Evolutionary conservation across 1,140 invertebrate species (phyloP).

Genomic region (Hirudo medicinalis): DNA sequence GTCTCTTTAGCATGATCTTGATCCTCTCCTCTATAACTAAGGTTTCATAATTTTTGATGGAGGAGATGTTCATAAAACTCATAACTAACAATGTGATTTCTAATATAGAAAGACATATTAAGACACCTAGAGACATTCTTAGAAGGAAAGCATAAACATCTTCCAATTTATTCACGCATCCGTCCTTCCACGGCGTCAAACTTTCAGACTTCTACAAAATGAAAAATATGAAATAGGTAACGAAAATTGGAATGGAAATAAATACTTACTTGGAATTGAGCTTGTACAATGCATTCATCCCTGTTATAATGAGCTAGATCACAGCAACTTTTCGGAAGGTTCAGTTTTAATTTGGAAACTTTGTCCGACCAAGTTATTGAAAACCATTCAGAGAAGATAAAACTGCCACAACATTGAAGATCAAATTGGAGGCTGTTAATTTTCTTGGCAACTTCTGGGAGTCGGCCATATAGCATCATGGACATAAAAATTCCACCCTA

Average conservation of each 20-base stretch:
- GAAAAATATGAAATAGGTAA: not conserved
- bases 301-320: not conserved
- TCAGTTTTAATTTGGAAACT: not conserved
- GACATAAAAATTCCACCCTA: not conserved
- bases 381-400: slow-evolving; percentile 12
- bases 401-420: slow-evolving; percentile 15
- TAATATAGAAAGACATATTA: not conserved
- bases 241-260: not conserved
- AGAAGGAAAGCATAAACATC: not conserved
- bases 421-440: slow-evolving; percentile 14
- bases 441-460: not conserved
- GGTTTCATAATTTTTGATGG: slow-evolving; percentile 1
- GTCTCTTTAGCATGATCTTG: not conserved
- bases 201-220: not conserved
- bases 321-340: slow-evolving; percentile 10
- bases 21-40: not conserved
- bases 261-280: slow-evolving; percentile 6
- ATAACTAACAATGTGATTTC: not conserved
- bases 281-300: not conserved
- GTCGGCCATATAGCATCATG: not conserved
- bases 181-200: not conserved
- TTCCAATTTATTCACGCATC: slow-evolving; percentile 10
- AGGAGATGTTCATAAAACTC: not conserved
- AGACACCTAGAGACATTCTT: not conserved
- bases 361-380: slow-evolving; percentile 8